These are phyloP conservation scores for Amyelois transitella DNA, from an alignment of 1,140 invertebrate genomes.

Conservation along the genomic window DNA sequence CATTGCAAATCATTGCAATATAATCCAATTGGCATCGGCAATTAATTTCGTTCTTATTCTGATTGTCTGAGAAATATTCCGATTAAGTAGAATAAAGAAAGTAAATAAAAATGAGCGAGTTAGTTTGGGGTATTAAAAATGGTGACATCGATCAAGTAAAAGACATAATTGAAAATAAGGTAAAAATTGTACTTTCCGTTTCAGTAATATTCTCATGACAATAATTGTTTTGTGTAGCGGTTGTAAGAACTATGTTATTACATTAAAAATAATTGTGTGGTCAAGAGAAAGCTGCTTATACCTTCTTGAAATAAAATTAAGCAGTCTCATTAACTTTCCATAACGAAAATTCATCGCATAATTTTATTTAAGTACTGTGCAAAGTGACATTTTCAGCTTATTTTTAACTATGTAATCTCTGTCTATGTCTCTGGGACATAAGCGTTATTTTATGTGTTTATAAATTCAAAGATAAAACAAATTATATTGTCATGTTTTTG, in stretches of 20 bases:
- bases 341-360: no score
- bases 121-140: constrained; percentile 96
- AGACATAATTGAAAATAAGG: constrained; percentile 89
- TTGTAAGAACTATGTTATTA: constrained; percentile 13
- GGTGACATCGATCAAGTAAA: constrained; percentile 94
- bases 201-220: constrained; percentile 8
- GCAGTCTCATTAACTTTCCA: no score
- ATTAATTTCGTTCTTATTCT: not conserved
- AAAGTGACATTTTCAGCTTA: not conserved
- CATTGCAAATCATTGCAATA: no score
- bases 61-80: not conserved
- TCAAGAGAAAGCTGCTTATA: constrained; percentile 26
- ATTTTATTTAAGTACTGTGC: no score
- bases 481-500: constrained; percentile 21
- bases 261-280: no score
- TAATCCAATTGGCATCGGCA: no score
- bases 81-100: constrained; percentile 16
- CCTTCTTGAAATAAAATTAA: no score
- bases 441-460: no score
- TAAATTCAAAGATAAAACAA: not conserved
- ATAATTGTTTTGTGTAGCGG: constrained; percentile 6
- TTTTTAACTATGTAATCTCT: no score
- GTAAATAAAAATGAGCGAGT: constrained; percentile 80
- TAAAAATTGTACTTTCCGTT: constrained; percentile 56
- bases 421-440: no score